A percentile compares a stretch with the other conserved stretches of the same genome.
These are phyloP conservation scores for Chelidonichthys spinosus DNA, from an alignment of 2,797 vertebrate species.

Conservation along the genomic window DNA sequence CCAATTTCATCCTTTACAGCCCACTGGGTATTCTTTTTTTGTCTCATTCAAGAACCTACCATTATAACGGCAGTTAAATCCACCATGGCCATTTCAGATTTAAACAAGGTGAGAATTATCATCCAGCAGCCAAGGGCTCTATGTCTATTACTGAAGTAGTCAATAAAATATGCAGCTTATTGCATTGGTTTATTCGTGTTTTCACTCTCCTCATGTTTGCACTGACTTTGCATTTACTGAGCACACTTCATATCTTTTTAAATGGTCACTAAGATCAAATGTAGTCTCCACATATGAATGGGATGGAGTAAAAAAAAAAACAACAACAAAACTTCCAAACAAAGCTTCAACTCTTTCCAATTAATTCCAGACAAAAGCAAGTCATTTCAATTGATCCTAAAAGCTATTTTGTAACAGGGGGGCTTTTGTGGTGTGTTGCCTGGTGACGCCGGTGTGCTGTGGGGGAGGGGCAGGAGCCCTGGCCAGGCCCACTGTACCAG, in stretches of 20 bases:
- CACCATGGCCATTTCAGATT: slow-evolving; percentile 49
- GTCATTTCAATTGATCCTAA: slow-evolving; percentile 80
- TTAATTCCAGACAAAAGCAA: slow-evolving; percentile 82
- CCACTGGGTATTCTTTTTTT: slow-evolving; percentile 49
- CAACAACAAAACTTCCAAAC: slow-evolving; percentile 46
- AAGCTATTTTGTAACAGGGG: slow-evolving; percentile 81
- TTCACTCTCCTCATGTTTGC: slow-evolving; percentile 23
- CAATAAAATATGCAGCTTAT: slow-evolving; percentile 28
- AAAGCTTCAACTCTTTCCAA: slow-evolving; percentile 81
- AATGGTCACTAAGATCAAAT: slow-evolving; percentile 68
- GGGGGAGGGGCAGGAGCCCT: slow-evolving; percentile 59
- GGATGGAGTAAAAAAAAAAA: slow-evolving; percentile 38
- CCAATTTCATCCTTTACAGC: slow-evolving; percentile 59
- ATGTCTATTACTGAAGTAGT: slow-evolving; percentile 12
- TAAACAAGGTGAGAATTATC: slow-evolving; percentile 50
- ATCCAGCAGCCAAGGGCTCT: slow-evolving; percentile 27
- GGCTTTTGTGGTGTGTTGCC: slow-evolving; percentile 83
- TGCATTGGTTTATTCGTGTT: slow-evolving; percentile 17
- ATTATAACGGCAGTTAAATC: slow-evolving; percentile 54
- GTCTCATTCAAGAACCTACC: slow-evolving; percentile 57
- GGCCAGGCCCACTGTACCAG: slow-evolving; percentile 66
- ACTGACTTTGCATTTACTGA: slow-evolving; percentile 37
- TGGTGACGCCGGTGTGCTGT: slow-evolving; percentile 73
- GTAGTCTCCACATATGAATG: slow-evolving; percentile 57
- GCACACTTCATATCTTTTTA: slow-evolving; percentile 58